A percentile compares a stretch with the other conserved stretches of the same genome.
phyloP scores from a whole-genome alignment of 1,140 invertebrate species.

The Bombus consobrinus region DNA sequence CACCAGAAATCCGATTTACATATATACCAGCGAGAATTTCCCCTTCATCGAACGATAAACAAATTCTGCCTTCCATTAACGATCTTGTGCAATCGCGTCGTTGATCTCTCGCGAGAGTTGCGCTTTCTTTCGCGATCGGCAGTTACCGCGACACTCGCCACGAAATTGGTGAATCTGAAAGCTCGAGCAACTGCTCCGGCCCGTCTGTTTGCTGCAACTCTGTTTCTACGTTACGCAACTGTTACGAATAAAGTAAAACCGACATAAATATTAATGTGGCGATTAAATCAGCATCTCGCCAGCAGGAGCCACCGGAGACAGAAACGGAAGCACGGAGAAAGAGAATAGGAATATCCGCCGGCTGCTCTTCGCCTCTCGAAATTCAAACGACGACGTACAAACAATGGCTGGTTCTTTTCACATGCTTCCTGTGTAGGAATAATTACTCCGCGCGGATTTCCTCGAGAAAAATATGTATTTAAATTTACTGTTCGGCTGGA shows the following conservation, averaged over 20 bases:
- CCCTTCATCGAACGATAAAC: background rate
- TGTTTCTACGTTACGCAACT: constrained; percentile 9
- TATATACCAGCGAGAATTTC: background rate
- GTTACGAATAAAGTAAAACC: constrained; percentile 3
- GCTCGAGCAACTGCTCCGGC: background rate
- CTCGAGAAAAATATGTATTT: too few species aligned
- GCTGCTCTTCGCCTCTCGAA: background rate
- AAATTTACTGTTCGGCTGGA: too few species aligned
- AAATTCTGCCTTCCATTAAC: constrained; percentile 8
- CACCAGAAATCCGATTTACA: background rate
- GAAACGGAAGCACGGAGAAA: background rate
- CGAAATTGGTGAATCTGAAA: background rate
- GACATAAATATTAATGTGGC: constrained; percentile 26
- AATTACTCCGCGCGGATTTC: too few species aligned
- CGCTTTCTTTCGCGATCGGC: background rate
- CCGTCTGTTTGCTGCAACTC: background rate
- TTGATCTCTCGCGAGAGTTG: background rate
- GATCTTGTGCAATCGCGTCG: background rate
- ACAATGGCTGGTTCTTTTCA: background rate
- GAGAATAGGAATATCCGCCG: background rate
- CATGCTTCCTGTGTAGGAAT: too few species aligned
- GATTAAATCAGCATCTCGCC: constrained; percentile 1
- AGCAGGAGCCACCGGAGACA: background rate
- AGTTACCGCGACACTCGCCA: too few species aligned
- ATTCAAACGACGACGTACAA: background rate